Base-by-base conservation (phyloP, 2,888 invertebrate species). In the Campoplex nolae region DNA sequence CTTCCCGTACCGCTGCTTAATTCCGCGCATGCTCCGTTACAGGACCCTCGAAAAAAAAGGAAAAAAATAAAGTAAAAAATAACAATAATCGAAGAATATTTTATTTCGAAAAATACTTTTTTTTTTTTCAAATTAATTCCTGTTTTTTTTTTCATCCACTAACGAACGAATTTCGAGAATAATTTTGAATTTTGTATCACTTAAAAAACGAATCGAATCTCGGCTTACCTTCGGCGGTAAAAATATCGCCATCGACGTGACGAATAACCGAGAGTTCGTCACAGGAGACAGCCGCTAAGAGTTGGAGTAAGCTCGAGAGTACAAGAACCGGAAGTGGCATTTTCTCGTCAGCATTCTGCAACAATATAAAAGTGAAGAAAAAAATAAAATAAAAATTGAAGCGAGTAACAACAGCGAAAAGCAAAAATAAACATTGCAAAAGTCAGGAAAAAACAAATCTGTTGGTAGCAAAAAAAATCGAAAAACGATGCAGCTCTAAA, bases 1-100 rank as follows among this genome's bases (percentile, higher is more conserved):
- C 93, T 93, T 32, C 96, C 97, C 0, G 97, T 97, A 3, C 97
- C 97, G 89, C 97, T 96, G 89, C 97, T 97, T 79, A 96, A 93
- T 85, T 96, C 96, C 94, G 96, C 96, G 91, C 97, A 97, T 9
- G 96, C 95, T 13, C 96, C 96, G 75, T 95, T 95, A 38, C 96
- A 94, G 80, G 93, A 91, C 84, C 93, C 94, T 94, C 83, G 42
- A 38, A 23, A 76, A 75, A 68, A 45, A 73, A 62, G 23, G 62
- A 74, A 13, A 68, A 23, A 28, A 70, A 65, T 58, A 13, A 38
- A 38, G 1, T 4, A 38, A 38, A 38, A 38, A 38, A 38, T 4
- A 38, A 38, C 6, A 38, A 23, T 23, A 23, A 23, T 23, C 23
- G 23, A 23, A 23, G 23, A 23, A 23, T 23, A 23, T 45, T 45